Base-by-base conservation (phyloP, 2,113 vertebrate species). In the Sakesphorus luctuosus region DNA sequence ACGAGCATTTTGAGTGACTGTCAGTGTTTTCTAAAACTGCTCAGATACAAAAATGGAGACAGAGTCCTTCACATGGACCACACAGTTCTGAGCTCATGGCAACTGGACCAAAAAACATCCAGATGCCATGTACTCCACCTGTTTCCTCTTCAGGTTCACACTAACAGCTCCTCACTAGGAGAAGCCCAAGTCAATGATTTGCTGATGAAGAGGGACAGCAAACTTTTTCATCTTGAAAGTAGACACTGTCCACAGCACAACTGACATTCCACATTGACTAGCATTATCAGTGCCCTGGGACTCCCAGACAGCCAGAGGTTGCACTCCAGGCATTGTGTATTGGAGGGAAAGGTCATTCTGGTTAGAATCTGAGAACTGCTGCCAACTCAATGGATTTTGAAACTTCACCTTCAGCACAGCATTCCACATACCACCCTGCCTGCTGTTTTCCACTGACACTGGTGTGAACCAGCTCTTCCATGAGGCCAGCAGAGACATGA, bases 251-350 rank as follows among this genome's bases (percentile, higher is more conserved):
- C 47, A 23, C 2, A 9, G 2, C 8, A 23, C 23, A 47, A 47
- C 1, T 67, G 65, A 67, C 11, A 16, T 31, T 55, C 33, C 47
- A 67, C 59, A 19, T 0, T 13, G 18, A 36, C 8, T 29, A 73
- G 17, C 2, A 25, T 4, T 29, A 43, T 15, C 18, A 8, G 35
- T 18, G 50, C 31, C 14, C 17, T 25, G 31, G 38, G 36, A 13
- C 33, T 33, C 18, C n/a, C 2, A 15, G 38, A 5, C 13, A 29
- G 25, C 3, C 4, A 6, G 35, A 49, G 31, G 38, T 0, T 36
- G 33, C 13, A 31, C 36, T 26, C 28, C 14, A 43, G 31, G 5
- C 1, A 0, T 4, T 38, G 38, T 11, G 14, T 18, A 10, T 1
- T n/a, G n/a, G 25, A 86, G 53, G 36, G 12, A 38, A 68, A 74